Evolutionary conservation across 1,140 invertebrate species (phyloP).

Genomic region (Trichonephila inaurata): DNA sequence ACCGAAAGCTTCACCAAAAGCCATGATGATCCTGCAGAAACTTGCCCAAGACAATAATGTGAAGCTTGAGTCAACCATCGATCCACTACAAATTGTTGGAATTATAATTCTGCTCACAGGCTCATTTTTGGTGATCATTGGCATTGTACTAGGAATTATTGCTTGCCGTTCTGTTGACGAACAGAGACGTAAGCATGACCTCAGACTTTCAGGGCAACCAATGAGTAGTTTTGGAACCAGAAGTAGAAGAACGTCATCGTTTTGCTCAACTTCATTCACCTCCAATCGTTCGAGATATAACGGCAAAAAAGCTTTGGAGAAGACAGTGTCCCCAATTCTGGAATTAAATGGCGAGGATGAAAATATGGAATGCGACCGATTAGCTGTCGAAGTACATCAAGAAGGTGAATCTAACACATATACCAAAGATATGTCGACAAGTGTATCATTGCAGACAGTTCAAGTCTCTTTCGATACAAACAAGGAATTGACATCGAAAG

Average conservation of each 20-base stretch:
- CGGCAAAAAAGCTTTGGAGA: slow-evolving; percentile 24
- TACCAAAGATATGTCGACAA: not conserved
- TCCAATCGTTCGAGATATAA: not conserved
- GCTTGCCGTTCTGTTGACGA: slow-evolving; percentile 62
- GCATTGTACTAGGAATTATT: slow-evolving; percentile 36
- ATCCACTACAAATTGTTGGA: slow-evolving; percentile 63
- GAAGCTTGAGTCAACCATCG: not conserved
- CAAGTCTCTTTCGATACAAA: not conserved
- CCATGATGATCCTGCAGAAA: not conserved
- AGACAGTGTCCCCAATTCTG: slow-evolving; percentile 44
- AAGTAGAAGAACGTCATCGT: slow-evolving; percentile 24
- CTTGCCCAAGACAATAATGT: not conserved
- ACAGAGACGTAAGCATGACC: not conserved
- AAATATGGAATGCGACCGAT: not conserved
- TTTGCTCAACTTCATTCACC: not conserved
- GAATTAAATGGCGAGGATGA: slow-evolving; percentile 57
- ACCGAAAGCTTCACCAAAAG: not conserved
- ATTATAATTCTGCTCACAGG: slow-evolving; percentile 63
- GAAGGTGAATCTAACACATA: not conserved
- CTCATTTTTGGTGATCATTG: slow-evolving; percentile 52
- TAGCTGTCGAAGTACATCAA: not conserved
- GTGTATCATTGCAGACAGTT: not conserved
- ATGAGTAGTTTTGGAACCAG: not conserved
- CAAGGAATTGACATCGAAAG: not conserved
- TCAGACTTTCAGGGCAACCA: not conserved